Evolutionary conservation across 2,888 invertebrate genomes (phyloP), one percentile per base, ranked within the genome.

Genomic region (Notocelia uddmanniana): DNA sequence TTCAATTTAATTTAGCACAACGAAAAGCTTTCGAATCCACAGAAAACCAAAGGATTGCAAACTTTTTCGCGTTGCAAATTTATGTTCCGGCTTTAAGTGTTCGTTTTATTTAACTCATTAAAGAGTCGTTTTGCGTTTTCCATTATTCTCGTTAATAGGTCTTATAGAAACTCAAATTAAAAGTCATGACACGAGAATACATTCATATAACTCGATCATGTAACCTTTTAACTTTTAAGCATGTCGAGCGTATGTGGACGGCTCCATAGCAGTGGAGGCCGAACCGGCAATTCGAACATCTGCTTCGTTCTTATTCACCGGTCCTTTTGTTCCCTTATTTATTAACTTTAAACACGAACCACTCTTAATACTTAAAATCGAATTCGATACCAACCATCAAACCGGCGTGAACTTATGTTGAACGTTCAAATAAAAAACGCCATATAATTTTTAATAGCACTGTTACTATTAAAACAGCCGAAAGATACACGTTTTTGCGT

Each of bases 351-450:
- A 64, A 64, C 52, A 64, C 37, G 52, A 52, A 34, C 9, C 21
- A 37, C 58, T 19, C 50, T 52, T 52, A 52, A 31, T 5, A 31
- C 3, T 21, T 21, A 52, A 3, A 63, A 63, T 50, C 50, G 34
- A 37, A 37, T 23, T 54, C 37, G n/a, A 26, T 31, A 23, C 11
- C 64, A 54, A 37, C 34, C 52, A 64, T 54, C 64, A 54, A 54
- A 64, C 52, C 52, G 18, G 52, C 54, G 52, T 64, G 52, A 34
- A 54, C 64, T 37, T 64, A 37, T 52, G 21, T 6, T 52, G 9
- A 23, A 37, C 31, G 63, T 50, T 64, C 52, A 64, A 37, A 64
- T 64, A 55, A 50, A 63, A 54, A 64, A 64, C n/a, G 52, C 64
- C 64, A 37, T 54, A 54, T 54, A 52, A 54, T 54, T 64, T 52